These are phyloP conservation scores for Pseudochirops cupreus DNA, from an alignment of 2,797 vertebrate genomes.

Conservation along the genomic window DNA sequence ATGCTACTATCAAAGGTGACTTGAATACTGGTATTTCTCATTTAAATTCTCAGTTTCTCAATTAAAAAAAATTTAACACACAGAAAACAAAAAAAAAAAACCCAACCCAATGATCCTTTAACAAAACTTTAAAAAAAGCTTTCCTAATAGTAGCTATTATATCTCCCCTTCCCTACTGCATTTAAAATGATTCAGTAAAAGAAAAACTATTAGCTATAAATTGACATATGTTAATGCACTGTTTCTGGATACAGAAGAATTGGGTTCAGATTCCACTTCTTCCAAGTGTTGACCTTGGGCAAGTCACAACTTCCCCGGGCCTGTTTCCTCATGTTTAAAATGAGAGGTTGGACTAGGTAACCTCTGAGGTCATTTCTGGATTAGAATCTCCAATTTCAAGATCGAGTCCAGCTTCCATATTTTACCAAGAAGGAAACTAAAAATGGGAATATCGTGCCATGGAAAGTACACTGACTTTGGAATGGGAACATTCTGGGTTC, in stretches of 20 bases:
- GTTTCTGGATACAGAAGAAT: neutral
- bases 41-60: too few relatives aligned
- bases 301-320: neutral
- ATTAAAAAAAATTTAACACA: neutral
- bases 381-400: neutral
- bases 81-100: neutral
- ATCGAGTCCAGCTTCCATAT: neutral
- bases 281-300: neutral
- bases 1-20: conserved; percentile 2
- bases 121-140: conserved; percentile 32
- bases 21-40: neutral
- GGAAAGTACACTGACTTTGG: neutral
- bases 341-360: neutral
- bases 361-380: neutral
- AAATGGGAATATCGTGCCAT: neutral
- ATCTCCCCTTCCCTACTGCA: neutral
- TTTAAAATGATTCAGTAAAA: conserved; percentile 9
- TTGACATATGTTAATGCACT: neutral
- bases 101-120: neutral
- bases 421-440: neutral
- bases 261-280: neutral
- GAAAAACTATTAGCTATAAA: neutral
- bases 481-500: neutral
- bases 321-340: neutral
- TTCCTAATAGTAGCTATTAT: neutral